phyloP scores from a whole-genome alignment of 1,140 invertebrate species.

The Drosophila guanche region DNA sequence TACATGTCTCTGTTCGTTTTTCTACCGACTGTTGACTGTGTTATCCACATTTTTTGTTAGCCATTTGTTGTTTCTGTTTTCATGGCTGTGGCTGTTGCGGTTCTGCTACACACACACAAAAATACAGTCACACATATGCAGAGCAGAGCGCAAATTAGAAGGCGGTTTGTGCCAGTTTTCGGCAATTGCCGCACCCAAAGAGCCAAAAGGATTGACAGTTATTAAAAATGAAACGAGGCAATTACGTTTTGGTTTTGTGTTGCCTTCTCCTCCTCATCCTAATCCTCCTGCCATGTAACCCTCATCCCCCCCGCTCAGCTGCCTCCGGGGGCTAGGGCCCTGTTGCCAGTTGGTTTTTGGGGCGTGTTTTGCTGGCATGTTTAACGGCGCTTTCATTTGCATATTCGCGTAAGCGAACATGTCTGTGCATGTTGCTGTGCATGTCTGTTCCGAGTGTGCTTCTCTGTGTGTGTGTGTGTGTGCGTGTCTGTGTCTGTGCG shows the following conservation, averaged over 20 bases:
- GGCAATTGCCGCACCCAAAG: constrained; percentile 70
- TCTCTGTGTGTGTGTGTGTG: constrained; percentile 8
- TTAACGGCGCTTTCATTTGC: constrained; percentile 70
- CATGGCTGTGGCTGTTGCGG: constrained; percentile 36
- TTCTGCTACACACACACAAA: constrained; percentile 16
- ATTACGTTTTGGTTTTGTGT: constrained; percentile 70
- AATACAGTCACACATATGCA: too few relatives aligned
- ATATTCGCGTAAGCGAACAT: constrained; percentile 24
- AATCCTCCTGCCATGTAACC: not conserved
- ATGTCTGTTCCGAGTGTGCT: constrained; percentile 6
- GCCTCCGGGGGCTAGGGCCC: not conserved
- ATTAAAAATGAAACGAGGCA: constrained; percentile 80
- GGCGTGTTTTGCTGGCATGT: constrained; percentile 74
- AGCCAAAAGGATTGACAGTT: constrained; percentile 77
- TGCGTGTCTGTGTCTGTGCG: constrained; percentile 29
- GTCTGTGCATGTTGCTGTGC: constrained; percentile 3
- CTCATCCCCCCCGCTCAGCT: too few relatives aligned
- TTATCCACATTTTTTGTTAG: constrained; percentile 30
- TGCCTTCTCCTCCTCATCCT: constrained; percentile 1
- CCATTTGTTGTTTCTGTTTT: constrained; percentile 32
- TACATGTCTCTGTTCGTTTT: constrained; percentile 8
- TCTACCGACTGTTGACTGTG: constrained; percentile 3
- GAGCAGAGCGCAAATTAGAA: constrained; percentile 60
- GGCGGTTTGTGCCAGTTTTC: constrained; percentile 56
- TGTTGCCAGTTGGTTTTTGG: constrained; percentile 49